phyloP scores from a whole-genome alignment of 1,140 invertebrate species.

The Heliconius eleuchia region DNA sequence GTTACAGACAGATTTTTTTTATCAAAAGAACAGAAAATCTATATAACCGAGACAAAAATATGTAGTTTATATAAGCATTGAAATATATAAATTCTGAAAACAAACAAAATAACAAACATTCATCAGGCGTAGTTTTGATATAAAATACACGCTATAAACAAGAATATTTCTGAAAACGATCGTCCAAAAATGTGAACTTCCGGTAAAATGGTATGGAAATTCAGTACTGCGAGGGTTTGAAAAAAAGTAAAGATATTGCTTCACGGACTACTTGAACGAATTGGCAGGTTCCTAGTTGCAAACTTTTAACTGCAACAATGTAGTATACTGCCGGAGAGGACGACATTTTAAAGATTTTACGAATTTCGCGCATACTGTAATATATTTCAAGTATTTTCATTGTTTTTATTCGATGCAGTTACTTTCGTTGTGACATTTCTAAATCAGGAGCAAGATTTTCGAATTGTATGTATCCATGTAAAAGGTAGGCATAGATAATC shows the following conservation, averaged over 20 bases:
- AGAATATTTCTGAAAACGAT: neutral
- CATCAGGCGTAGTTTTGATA: neutral
- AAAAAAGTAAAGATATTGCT: constrained; percentile 14
- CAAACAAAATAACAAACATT: neutral
- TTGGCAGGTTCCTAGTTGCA: constrained; percentile 18
- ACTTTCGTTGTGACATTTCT: neutral
- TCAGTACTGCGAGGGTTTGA: neutral
- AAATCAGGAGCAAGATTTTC: neutral
- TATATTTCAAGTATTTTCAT: neutral
- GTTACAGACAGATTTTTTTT: too few relatives aligned
- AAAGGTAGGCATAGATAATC: too few relatives aligned
- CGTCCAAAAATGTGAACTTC: neutral
- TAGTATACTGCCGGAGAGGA: neutral
- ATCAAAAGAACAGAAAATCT: too few relatives aligned
- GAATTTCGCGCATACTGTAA: neutral
- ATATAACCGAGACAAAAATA: too few relatives aligned
- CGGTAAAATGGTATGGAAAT: neutral
- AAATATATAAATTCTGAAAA: neutral
- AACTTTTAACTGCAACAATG: constrained; percentile 20
- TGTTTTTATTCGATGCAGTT: neutral
- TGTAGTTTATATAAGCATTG: too few relatives aligned
- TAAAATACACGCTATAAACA: neutral
- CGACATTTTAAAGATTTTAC: constrained; percentile 1
- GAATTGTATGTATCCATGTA: neutral
- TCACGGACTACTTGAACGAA: constrained; percentile 17